phyloP scores from a whole-genome alignment of 2,113 vertebrate species.

The Mesocricetus auratus region DNA sequence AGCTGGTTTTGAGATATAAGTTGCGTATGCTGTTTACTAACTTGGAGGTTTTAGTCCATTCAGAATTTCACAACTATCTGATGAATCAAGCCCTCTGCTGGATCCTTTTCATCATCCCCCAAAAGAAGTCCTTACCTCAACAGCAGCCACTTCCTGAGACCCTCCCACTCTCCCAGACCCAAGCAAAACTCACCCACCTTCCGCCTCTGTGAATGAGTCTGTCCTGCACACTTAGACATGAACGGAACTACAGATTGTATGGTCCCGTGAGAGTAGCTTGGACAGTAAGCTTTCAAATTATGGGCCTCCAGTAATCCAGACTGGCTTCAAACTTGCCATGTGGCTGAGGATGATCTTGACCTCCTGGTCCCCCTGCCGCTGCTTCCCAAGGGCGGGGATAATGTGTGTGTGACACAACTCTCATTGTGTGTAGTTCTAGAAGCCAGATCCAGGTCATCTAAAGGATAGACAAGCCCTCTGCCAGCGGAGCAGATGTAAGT shows the following conservation, averaged over 20 bases:
- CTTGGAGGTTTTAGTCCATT: neutral
- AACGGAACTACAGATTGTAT: neutral
- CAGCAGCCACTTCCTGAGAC: neutral
- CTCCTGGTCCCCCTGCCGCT: neutral
- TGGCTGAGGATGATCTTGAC: neutral
- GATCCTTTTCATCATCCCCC: neutral
- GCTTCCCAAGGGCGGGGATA: too few species aligned
- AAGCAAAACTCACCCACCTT: neutral
- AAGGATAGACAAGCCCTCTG: too few species aligned
- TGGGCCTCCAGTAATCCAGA: too few species aligned
- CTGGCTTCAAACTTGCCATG: neutral
- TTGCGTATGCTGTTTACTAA: neutral
- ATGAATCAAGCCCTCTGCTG: neutral
- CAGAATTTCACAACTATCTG: neutral
- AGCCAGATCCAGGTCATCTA: neutral
- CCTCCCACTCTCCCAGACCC: neutral
- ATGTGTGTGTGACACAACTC: neutral
- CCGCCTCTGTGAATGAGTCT: neutral
- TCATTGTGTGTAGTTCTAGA: neutral
- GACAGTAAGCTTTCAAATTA: neutral
- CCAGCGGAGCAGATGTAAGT: neutral
- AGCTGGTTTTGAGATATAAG: neutral
- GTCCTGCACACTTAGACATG: neutral
- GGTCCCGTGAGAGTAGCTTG: neutral
- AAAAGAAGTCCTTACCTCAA: neutral